Evolutionary conservation across 2,888 invertebrate species (phyloP), one percentile per base, ranked within the genome.

Genomic region (Papilio elwesi): DNA sequence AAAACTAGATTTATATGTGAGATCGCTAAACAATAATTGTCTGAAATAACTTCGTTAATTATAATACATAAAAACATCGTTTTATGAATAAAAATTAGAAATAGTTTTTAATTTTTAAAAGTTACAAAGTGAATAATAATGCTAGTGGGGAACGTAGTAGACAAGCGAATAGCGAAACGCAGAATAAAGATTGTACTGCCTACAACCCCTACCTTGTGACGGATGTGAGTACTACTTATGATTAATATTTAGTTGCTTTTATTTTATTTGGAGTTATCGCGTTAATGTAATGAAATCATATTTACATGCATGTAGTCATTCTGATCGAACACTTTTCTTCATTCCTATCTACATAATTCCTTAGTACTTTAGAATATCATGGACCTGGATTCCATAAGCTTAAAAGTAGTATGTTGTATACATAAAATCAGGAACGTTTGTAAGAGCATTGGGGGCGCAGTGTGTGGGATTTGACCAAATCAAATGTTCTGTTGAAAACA

Each of bases 261-360:
- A 57, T 57, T 43, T 5, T 43, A 43, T 43, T 43, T 43, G 8
- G 43, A 43, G 43, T 43, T 43, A 6, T 38, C 38, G 13, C 57
- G 57, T 59, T 36, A 38, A 38, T 57, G 57, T 8, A 57, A 57
- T 15, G 13, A 38, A n/a, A 57, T 57, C 36, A 38, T 59, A n/a
- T 38, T 38, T 59, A 59, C n/a, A 59, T 59, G 57, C 57, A 59
- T 59, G 57, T 26, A 57, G 38, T n/a, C 15, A 15, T 15, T 15
- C 0, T 26, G 11, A 1, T 6, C 38, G 38, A 59, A 5, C 7
- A 36, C 26, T 16, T 5, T 11, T 36, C n/a, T 51, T 51, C 52
- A 52, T 26, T 36, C 57, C 6, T 59, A 9, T 43, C 43, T 43
- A 43, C 43, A 43, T 43, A 43, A 43, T 59, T 55, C 13, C n/a